Base-by-base conservation (phyloP, 2,113 vertebrate genomes). In the Microtus oregoni region DNA sequence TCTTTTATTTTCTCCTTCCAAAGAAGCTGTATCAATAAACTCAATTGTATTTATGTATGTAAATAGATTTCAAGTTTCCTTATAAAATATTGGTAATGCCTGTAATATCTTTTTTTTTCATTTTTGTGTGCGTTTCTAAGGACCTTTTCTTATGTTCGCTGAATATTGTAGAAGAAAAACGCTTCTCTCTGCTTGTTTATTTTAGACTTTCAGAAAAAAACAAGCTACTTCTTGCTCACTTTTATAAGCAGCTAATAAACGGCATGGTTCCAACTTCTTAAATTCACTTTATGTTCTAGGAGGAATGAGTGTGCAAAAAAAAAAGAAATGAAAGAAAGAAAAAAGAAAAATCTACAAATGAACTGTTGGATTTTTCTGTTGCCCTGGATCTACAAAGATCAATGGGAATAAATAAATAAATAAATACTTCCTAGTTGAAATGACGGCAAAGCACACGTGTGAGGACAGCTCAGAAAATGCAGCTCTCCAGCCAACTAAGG, bases 21-120 rank as follows among this genome's bases (percentile, higher is more conserved):
- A 98, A 98, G 98, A 96, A 96, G 98, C 98, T 98, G 97, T 97
- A 98, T 98, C 98, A 97, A 98, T 95, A 97, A 97, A 98, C 86
- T 98, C 97, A 97, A 98, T 98, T 99, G 98, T 99, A 99, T 99
- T 99, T 99, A 99, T 99, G 98, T 98, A 94, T 99, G 98, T 99
- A 99, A 99, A 99, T 99, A 99, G 98, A 98, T 98, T 98, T 98
- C 96, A 95, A 95, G 98, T 98, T 98, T 98, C 97, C 97, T 97
- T 98, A 98, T 98, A 98, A 98, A 98, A 98, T 98, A 98, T 98
- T 97, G 96, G 98, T 98, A 98, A 98, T 97, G 98, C 98, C 98
- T 98, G 98, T 98, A 98, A 98, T 98, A 98, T 98, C 97, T 97
- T 97, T 97, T 97, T 0, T 0, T 50, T 98, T 97, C 98, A 82